phyloP scores from a whole-genome alignment of 2,888 invertebrate species.

The Thymelicus lineola region DNA sequence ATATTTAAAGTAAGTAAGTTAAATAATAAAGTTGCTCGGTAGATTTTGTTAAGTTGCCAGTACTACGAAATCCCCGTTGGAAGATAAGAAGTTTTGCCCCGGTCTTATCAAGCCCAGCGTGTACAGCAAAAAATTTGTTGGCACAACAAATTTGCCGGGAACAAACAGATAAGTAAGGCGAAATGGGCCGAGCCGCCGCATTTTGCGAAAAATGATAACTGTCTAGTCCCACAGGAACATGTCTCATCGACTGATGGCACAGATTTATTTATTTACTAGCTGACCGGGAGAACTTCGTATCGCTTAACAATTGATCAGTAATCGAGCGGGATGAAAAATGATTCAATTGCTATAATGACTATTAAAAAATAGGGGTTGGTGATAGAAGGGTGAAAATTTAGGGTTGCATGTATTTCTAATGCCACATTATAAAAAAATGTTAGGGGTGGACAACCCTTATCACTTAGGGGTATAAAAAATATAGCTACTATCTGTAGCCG shows the following conservation, averaged over 20 bases:
- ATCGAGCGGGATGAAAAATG: no score
- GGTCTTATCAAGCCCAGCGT: slow-evolving; percentile 5
- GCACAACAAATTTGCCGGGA: slow-evolving; percentile 30
- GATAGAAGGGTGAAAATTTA: no score
- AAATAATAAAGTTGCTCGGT: background rate
- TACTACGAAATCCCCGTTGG: slow-evolving; percentile 7
- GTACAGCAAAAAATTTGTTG: slow-evolving; percentile 27
- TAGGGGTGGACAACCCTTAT: no score
- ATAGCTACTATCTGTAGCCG: no score
- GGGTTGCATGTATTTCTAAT: no score
- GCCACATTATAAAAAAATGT: no score
- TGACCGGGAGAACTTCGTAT: no score
- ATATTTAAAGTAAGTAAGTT: background rate
- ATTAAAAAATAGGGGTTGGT: no score
- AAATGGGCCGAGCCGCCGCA: slow-evolving; percentile 19
- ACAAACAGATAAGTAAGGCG: slow-evolving; percentile 31
- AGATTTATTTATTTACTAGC: background rate
- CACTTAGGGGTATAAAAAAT: no score
- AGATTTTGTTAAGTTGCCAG: slow-evolving; percentile 9
- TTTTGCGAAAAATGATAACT: slow-evolving; percentile 32
- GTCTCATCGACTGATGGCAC: background rate
- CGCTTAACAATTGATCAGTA: no score
- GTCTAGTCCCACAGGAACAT: background rate
- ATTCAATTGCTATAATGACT: no score
- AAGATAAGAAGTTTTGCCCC: slow-evolving; percentile 30